These are phyloP conservation scores for Mesaphorura yosii DNA, from an alignment of 1,140 invertebrate species.

Conservation along the genomic window DNA sequence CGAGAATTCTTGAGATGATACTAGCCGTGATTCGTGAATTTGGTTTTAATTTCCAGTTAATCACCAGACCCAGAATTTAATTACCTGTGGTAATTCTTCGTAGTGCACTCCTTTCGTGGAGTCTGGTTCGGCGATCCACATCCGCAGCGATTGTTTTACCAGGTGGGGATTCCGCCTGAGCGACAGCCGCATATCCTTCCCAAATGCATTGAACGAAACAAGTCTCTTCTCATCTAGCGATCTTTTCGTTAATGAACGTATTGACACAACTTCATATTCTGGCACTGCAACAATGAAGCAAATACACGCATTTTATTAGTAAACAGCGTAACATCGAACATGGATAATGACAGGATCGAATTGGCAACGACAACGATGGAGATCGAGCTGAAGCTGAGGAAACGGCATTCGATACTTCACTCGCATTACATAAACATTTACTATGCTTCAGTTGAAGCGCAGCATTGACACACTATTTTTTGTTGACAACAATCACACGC, in stretches of 20 bases:
- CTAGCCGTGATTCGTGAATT: neutral
- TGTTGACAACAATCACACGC: too few relatives aligned
- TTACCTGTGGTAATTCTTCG: slow-evolving; percentile 55
- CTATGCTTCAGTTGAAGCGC: neutral
- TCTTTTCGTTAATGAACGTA: slow-evolving; percentile 38
- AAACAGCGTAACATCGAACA: neutral
- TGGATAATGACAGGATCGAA: neutral
- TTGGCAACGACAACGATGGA: too few relatives aligned
- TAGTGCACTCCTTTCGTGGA: slow-evolving; percentile 60
- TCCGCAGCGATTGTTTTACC: slow-evolving; percentile 56
- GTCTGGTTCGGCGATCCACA: slow-evolving; percentile 60
- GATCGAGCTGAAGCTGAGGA: too few relatives aligned
- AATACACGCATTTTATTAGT: slow-evolving; percentile 7
- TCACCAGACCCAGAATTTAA: neutral
- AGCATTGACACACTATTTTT: neutral
- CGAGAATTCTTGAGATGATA: neutral
- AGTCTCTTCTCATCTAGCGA: slow-evolving; percentile 46
- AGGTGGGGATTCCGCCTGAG: slow-evolving; percentile 58
- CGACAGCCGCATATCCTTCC: slow-evolving; percentile 52
- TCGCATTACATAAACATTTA: neutral
- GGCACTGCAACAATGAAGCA: slow-evolving; percentile 42
- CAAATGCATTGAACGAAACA: slow-evolving; percentile 62
- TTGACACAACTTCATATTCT: slow-evolving; percentile 50
- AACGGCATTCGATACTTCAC: too few relatives aligned
- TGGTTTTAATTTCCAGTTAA: neutral